Base-by-base conservation (phyloP, 2,113 vertebrate genomes). In the Psilopogon haemacephalus region DNA sequence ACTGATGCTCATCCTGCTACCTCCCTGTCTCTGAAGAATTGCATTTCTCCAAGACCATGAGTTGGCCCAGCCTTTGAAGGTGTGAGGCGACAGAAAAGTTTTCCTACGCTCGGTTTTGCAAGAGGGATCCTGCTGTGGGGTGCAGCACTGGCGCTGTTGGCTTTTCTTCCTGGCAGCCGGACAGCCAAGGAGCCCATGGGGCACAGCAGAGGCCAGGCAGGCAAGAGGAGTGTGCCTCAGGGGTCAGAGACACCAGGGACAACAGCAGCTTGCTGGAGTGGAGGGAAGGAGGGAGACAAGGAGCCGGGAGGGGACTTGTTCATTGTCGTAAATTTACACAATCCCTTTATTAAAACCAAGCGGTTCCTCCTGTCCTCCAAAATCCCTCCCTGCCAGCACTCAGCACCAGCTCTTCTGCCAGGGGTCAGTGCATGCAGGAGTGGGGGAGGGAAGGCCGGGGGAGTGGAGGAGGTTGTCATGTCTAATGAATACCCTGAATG, bases 401-500 rank as follows among this genome's bases (percentile, higher is more conserved):
- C 86, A 44, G 40, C 10, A 0, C 68, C 55, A 40, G 89, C 75
- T 54, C 89, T 48, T 79, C 71, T 94, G 91, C 84, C 69, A 35
- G 69, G 93, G 94, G 96, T 96, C 94, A 95, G 91, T 79, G 55
- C 87, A 2, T 26, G 84, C 86, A 54, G 64, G 5, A 54, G 13
- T 15, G 42, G 81, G 83, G 89, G 91, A 89, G 71, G 86, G 68
- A 86, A 72, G 74, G 71, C 8, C 11, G 74, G 78, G 80, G 86
- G 75, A 95, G 92, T 82, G 90, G 59, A 95, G 88, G 86, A 93
- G 87, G 79, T 94, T 96, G 95, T 96, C 96, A 96, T 86, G 64
- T 84, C 93, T 95, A 96, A 96, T 96, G 96, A 94, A 96, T 96
- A 91, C 95, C 64, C 94, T 94, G 91, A 91, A 96, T 92, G 82